Evolutionary conservation across 2,888 invertebrate genomes (phyloP).

Genomic region (Drosophila tanythrix): DNA sequence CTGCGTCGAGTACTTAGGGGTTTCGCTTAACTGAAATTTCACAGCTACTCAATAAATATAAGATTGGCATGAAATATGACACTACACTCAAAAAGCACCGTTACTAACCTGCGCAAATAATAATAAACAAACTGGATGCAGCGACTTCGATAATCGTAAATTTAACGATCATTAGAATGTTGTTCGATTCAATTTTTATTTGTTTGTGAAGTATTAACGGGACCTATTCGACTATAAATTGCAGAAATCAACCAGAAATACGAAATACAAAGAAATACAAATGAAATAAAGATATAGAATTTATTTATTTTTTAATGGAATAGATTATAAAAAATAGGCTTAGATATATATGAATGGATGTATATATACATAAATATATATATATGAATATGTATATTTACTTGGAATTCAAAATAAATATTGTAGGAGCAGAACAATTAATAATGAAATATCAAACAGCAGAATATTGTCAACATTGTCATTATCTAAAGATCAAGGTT

Average conservation of each 20-base stretch:
- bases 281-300: neutral
- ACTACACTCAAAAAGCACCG: constrained; percentile 38
- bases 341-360: neutral
- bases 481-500: constrained; percentile 3
- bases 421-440: neutral
- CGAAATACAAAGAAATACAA: neutral
- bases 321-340: constrained; percentile 1
- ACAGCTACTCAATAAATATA: constrained; percentile 61
- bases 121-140: constrained; percentile 16
- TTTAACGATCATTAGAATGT: constrained; percentile 9
- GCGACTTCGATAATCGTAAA: constrained; percentile 1
- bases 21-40: constrained; percentile 50
- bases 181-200: constrained; percentile 7
- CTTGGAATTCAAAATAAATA: neutral
- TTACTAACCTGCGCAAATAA: constrained; percentile 46
- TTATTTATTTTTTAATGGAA: constrained; percentile 5
- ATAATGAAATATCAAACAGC: neutral
- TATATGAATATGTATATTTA: neutral
- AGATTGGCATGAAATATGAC: constrained; percentile 37
- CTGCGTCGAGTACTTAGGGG: constrained; percentile 2
- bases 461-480: neutral
- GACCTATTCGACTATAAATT: constrained; percentile 37
- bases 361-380: neutral
- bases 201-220: constrained; percentile 16
- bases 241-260: constrained; percentile 3